Conservation (phyloP, 2,797 vertebrate genomes). For the Aeoliscus strigatus region DNA sequence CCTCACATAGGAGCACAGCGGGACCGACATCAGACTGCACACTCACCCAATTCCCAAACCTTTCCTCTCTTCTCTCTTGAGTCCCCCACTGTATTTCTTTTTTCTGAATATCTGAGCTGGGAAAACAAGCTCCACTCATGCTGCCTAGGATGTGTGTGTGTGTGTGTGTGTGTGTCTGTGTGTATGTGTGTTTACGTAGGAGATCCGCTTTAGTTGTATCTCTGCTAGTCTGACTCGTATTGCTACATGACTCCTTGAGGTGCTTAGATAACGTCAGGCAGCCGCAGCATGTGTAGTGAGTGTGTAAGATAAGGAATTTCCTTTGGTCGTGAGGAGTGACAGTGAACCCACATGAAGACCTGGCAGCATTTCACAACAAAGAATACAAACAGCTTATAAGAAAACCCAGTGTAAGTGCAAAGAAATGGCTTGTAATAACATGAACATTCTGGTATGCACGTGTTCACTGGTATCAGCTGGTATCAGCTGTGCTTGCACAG, state of each 20-base stretch:
- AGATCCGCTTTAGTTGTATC: conserved; percentile 68
- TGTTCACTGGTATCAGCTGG: conserved; percentile 12
- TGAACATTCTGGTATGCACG: conserved; percentile 9
- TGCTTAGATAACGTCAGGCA: conserved; percentile 66
- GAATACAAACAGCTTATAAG: conserved; percentile 33
- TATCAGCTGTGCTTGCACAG: conserved; percentile 3
- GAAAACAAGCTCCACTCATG: conserved; percentile 57
- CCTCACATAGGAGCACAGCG: neutral
- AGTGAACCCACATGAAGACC: conserved; percentile 31
- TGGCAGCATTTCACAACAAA: conserved; percentile 39
- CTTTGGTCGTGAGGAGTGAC: conserved; percentile 26
- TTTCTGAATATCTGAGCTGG: conserved; percentile 40
- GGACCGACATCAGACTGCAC: conserved; percentile 5
- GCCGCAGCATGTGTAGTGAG: conserved; percentile 77
- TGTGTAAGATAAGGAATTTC: conserved; percentile 58
- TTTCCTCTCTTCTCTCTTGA: conserved; percentile 25
- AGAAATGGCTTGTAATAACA: conserved; percentile 5
- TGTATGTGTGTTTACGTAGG: neutral
- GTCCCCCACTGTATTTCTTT: too few relatives aligned
- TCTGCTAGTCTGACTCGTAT: conserved; percentile 31
- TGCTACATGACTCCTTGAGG: conserved; percentile 47
- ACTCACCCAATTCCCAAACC: conserved; percentile 36
- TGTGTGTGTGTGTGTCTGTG: conserved; percentile 1
- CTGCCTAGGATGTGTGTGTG: conserved; percentile 28
- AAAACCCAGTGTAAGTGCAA: conserved; percentile 14